Percentiles rank a stretch among this genome's conserved stretches.
phyloP scores from a whole-genome alignment of 2,113 vertebrate species.

The Pionites leucogaster region DNA sequence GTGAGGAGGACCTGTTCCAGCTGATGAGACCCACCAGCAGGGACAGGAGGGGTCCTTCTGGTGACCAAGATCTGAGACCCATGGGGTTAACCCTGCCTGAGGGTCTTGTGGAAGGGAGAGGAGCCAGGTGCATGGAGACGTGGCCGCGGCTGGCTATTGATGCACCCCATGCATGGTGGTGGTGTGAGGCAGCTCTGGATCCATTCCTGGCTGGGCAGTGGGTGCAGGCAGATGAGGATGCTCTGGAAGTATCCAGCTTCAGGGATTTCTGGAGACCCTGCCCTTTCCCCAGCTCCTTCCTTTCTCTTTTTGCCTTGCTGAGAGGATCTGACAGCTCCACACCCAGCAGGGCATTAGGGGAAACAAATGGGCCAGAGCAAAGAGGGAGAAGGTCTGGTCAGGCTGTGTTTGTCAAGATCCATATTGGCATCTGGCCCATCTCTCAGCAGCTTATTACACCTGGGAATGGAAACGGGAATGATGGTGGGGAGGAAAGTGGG shows the following conservation, averaged over 20 bases:
- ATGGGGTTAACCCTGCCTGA: neutral
- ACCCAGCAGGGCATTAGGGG: neutral
- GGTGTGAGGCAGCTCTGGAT: neutral
- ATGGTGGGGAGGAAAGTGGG: accelerated
- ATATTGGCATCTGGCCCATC: neutral
- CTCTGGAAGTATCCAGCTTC: accelerated
- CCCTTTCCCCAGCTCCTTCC: too few relatives aligned
- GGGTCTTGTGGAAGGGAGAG: neutral
- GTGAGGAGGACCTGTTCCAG: accelerated
- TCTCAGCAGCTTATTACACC: neutral
- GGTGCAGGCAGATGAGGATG: neutral
- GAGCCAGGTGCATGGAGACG: neutral
- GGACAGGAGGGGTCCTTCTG: neutral
- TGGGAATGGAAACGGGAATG: accelerated
- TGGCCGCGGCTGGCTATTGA: accelerated
- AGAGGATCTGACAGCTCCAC: neutral
- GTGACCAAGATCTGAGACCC: neutral
- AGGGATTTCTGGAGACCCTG: neutral
- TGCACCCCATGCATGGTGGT: accelerated
- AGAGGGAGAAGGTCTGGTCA: neutral
- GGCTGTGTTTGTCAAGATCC: neutral
- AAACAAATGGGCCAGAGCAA: neutral
- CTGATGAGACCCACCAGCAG: neutral
- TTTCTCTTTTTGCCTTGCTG: neutral
- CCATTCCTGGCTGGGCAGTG: accelerated